phyloP scores from a whole-genome alignment of 2,888 invertebrate genomes.

The Leptinotarsa haldemani region DNA sequence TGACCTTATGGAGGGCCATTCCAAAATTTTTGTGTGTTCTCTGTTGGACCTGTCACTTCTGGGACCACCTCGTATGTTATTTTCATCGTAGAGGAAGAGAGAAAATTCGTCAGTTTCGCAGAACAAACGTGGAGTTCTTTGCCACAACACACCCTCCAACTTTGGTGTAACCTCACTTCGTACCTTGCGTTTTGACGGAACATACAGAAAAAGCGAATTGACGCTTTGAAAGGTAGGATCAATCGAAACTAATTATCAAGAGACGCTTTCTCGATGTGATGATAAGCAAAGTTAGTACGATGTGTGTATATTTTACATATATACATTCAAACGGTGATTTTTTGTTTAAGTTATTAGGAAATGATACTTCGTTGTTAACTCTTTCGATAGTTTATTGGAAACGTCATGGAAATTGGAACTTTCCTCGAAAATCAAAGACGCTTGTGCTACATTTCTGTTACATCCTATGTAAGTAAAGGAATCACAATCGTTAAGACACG shows the following conservation, averaged over 20 bases:
- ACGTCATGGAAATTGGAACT: too few relatives aligned
- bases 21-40: too few relatives aligned
- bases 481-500: too few relatives aligned
- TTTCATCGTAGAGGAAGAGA: too few relatives aligned
- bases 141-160: slow-evolving; percentile 13
- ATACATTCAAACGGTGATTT: slow-evolving; percentile 17
- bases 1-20: too few relatives aligned
- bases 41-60: too few relatives aligned
- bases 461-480: too few relatives aligned
- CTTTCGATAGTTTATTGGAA: background rate
- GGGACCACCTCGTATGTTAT: too few relatives aligned
- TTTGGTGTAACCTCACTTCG: background rate
- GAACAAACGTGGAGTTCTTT: slow-evolving; percentile 12
- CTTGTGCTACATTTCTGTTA: too few relatives aligned
- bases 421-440: too few relatives aligned
- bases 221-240: background rate
- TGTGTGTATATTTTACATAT: slow-evolving; percentile 19
- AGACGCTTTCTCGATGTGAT: background rate
- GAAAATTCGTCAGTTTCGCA: background rate
- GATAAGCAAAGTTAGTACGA: background rate
- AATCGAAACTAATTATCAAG: background rate
- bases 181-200: background rate
- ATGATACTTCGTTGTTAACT: background rate
- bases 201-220: background rate
- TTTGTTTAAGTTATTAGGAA: background rate